Conservation (phyloP, 1,140 invertebrate genomes). For the Proctacanthus coquilletti region DNA sequence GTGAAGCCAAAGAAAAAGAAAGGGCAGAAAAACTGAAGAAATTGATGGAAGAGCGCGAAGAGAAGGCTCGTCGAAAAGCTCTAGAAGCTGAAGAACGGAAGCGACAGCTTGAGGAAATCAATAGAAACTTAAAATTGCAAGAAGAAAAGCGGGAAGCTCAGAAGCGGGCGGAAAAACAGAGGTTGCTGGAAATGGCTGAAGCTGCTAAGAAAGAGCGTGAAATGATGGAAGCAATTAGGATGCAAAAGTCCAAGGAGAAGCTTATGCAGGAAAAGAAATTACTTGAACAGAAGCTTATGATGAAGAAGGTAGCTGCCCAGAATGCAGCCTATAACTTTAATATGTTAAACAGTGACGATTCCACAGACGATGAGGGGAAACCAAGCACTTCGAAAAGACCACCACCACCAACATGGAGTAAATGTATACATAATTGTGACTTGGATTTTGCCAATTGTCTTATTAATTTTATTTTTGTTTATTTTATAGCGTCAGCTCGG, state of each 20-base stretch:
- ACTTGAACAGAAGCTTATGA: constrained; percentile 11
- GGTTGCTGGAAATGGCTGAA: constrained; percentile 26
- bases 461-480: neutral
- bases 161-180: constrained; percentile 21
- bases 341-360: constrained; percentile 36
- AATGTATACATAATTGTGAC: constrained; percentile 30
- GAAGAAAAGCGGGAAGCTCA: constrained; percentile 25
- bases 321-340: constrained; percentile 22
- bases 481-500: constrained; percentile 15
- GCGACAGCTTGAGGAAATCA: constrained; percentile 34
- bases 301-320: constrained; percentile 16
- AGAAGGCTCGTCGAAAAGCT: constrained; percentile 31
- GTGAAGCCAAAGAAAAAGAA: constrained; percentile 38
- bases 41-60: constrained; percentile 37
- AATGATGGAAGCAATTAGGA: constrained; percentile 20
- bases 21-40: constrained; percentile 32
- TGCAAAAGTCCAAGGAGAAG: constrained; percentile 13
- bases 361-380: constrained; percentile 36
- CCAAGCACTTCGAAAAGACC: constrained; percentile 32
- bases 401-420: constrained; percentile 35
- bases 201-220: constrained; percentile 19
- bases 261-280: constrained; percentile 7
- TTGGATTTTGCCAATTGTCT: too few species aligned
- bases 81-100: constrained; percentile 34
- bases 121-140: constrained; percentile 31